Conservation (phyloP, 1,140 invertebrate species). For the Aphelinus certus region DNA sequence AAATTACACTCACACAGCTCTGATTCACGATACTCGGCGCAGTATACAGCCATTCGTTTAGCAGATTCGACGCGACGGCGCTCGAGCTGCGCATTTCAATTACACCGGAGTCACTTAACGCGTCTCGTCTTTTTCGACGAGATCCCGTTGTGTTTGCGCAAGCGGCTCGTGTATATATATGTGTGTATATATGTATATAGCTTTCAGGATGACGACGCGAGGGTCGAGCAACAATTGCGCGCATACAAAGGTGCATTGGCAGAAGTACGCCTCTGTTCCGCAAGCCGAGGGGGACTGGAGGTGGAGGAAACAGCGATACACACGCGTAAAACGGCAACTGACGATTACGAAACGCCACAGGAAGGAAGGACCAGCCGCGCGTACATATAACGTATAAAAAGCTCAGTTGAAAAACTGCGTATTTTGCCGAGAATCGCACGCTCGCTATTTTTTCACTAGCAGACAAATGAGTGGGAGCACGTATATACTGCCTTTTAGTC, state of each 20-base stretch:
- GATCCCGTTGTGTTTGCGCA: too few species aligned
- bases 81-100: constrained; percentile 47
- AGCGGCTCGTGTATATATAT: too few species aligned
- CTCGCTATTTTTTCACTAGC: constrained; percentile 9
- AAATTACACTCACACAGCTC: background rate
- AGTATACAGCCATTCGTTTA: too few species aligned
- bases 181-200: too few species aligned
- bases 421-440: background rate
- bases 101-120: constrained; percentile 53
- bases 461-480: constrained; percentile 17
- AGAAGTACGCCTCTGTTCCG: too few species aligned
- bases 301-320: too few species aligned
- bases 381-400: too few species aligned
- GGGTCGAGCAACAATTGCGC: too few species aligned
- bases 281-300: too few species aligned
- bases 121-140: constrained; percentile 36
- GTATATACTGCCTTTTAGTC: constrained; percentile 23
- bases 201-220: too few species aligned
- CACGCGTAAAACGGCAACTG: background rate
- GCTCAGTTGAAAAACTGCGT: constrained; percentile 17
- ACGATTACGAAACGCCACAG: background rate
- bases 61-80: too few species aligned
- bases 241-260: too few species aligned
- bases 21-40: background rate
- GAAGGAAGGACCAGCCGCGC: background rate